These are phyloP conservation scores for Excalfactoria chinensis DNA, from an alignment of 2,113 vertebrate genomes.

Conservation along the genomic window DNA sequence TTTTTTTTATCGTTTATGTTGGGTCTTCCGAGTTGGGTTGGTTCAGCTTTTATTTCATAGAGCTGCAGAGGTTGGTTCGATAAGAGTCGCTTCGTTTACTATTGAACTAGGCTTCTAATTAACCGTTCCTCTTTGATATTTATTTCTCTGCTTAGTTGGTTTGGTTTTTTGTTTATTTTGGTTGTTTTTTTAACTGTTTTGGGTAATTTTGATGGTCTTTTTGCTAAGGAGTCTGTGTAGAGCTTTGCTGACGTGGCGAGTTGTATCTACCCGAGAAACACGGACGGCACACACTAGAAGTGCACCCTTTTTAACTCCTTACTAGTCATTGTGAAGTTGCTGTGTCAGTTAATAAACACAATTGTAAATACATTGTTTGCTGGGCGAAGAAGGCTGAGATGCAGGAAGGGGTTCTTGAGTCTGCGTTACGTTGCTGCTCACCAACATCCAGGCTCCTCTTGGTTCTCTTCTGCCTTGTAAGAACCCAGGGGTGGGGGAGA, in stretches of 20 bases:
- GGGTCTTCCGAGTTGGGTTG: constrained; percentile 78
- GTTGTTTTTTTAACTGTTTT: constrained; percentile 30
- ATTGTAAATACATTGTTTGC: constrained; percentile 83
- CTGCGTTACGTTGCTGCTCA: constrained; percentile 60
- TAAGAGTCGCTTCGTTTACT: constrained; percentile 75
- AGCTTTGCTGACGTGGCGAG: constrained; percentile 74
- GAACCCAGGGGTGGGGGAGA: neutral
- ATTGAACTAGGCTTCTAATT: constrained; percentile 81
- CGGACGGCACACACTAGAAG: constrained; percentile 72
- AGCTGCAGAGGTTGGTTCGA: constrained; percentile 81
- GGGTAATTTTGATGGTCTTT: constrained; percentile 40
- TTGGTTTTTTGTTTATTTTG: neutral
- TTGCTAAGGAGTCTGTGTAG: constrained; percentile 63
- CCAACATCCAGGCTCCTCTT: constrained; percentile 27
- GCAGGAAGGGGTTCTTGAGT: constrained; percentile 58
- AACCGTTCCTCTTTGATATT: constrained; percentile 83
- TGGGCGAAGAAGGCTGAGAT: constrained; percentile 69
- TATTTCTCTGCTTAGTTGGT: constrained; percentile 84
- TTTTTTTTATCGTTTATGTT: constrained; percentile 65
- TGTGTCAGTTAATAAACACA: constrained; percentile 80
- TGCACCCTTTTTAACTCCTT: constrained; percentile 78
- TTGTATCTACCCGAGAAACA: constrained; percentile 72
- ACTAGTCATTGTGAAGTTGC: constrained; percentile 83
- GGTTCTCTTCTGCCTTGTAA: constrained; percentile 53
- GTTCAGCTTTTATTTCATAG: constrained; percentile 41